Conservation (phyloP, 2,888 invertebrate genomes). For the Drosophila histrio region DNA sequence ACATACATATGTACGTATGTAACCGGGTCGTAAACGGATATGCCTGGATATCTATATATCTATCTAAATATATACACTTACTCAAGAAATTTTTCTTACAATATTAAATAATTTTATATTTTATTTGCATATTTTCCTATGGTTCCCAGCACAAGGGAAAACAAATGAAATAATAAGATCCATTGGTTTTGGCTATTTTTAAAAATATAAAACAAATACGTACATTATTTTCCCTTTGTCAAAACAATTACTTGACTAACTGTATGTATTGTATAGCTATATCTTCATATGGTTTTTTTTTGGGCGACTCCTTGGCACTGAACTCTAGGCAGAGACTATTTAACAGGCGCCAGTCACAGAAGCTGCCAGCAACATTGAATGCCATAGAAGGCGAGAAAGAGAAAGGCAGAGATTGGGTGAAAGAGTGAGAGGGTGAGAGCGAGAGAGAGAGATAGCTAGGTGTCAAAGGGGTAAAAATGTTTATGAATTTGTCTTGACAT, state of each 20-base stretch:
- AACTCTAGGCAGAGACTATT: constrained; percentile 25
- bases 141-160: no score
- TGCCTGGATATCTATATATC: background rate
- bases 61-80: background rate
- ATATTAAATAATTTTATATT: no score
- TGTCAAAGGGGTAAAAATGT: constrained; percentile 45
- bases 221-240: no score
- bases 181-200: no score
- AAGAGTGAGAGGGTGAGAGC: background rate
- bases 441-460: constrained; percentile 8
- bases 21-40: constrained; percentile 29
- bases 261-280: no score
- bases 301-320: constrained; percentile 15
- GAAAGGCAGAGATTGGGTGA: background rate
- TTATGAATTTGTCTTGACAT: constrained; percentile 80
- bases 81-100: no score
- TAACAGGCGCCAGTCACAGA: constrained; percentile 35
- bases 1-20: background rate
- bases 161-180: no score
- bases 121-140: no score
- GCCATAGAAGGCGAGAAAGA: background rate
- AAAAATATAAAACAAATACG: no score
- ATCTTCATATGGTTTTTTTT: background rate
- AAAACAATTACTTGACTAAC: no score
- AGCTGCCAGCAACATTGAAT: constrained; percentile 9